phyloP scores from a whole-genome alignment of 2,888 invertebrate species.

The Trachelus tabidus region DNA sequence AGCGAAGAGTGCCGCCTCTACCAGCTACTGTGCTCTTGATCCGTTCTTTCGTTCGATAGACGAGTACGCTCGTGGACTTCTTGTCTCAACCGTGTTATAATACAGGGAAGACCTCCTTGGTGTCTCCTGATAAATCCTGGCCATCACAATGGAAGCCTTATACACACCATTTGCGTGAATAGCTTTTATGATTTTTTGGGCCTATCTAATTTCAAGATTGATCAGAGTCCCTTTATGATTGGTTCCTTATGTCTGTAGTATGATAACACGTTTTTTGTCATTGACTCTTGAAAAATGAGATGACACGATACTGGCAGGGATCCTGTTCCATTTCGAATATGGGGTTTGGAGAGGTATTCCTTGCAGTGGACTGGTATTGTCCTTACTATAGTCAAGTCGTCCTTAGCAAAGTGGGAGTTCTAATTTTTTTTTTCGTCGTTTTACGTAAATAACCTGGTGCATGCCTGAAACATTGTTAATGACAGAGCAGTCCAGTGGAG shows the following conservation, averaged over 20 bases:
- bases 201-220: background rate
- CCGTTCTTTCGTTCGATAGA: slow-evolving; percentile 51
- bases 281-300: background rate
- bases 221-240: background rate
- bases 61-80: slow-evolving; percentile 46
- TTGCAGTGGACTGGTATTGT: background rate
- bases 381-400: background rate
- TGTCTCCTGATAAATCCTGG: background rate
- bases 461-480: background rate
- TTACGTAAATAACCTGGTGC: background rate
- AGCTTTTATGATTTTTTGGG: background rate
- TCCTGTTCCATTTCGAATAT: background rate
- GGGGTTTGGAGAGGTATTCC: background rate
- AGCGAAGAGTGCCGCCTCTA: slow-evolving; percentile 42
- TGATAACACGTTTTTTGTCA: background rate
- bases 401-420: background rate
- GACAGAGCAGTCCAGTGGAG: background rate
- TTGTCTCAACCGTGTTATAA: background rate
- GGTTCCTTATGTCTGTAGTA: background rate
- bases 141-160: background rate
- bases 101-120: background rate
- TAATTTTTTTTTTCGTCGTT: background rate
- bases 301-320: background rate
- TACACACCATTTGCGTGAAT: background rate
- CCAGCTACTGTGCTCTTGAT: slow-evolving; percentile 63